Evolutionary conservation across 2,113 vertebrate genomes (phyloP), one percentile per base, ranked within the genome.

Genomic region (Corythaixoides concolor): DNA sequence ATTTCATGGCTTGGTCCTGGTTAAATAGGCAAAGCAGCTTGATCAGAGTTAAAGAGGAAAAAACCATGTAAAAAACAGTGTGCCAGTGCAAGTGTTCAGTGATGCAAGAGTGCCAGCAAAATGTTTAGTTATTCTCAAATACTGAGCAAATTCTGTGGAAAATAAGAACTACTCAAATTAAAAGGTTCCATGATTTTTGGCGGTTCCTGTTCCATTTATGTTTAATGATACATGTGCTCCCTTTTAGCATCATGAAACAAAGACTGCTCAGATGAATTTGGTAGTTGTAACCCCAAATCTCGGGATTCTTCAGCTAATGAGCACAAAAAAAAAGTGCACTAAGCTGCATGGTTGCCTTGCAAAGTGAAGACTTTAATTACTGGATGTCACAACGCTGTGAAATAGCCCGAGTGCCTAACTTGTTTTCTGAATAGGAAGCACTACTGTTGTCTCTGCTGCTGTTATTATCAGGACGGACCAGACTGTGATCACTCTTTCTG

Each of bases 1-100:
- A 9, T 76, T 89, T 89, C 49, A 67, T 3, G 2, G 18, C 74
- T 95, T 75, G 55, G 33, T 82, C 75, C 75, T 74, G 33, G 78
- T 93, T 95, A 93, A 91, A 82, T 9, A 64, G 67, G 87, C 70
- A 82, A 89, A 87, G 86, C 68, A 85, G 58, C 35, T 85, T 75
- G 39, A 85, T 13, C 56, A 56, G 64, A 81, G 66, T 79, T 88
- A 88, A 70, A 87, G n/a, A 37, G 30, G 3, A 1, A 12, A 26
- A 13, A 55, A 47, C 18, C 17, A 18, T 30, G 30, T 33, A 53
- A 21, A 43, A 39, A 45, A 32, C 49, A 49, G 5, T 83, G 52
- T 59, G 32, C 64, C 47, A 52, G 22, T 91, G 58, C 49, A 76
- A 89, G 45, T 75, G 60, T 63, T 84, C 45, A 90, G 83, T 77